Evolutionary conservation across 2,888 invertebrate genomes (phyloP).

Genomic region (Xylota sylvarum): DNA sequence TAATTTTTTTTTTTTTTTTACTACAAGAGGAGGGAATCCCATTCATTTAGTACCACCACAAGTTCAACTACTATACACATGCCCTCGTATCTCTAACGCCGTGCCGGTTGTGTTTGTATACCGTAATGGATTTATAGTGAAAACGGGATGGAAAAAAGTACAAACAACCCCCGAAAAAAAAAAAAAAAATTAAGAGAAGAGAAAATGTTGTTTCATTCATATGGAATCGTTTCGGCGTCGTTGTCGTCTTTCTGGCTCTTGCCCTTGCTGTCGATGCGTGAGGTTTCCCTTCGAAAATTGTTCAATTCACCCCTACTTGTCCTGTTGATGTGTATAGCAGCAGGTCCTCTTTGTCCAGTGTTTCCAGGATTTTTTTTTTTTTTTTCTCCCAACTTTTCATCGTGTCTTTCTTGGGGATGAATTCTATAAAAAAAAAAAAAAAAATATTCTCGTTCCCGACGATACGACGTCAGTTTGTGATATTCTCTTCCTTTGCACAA

Average conservation of each 20-base stretch:
- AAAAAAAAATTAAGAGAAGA: neutral
- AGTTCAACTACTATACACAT: conserved; percentile 35
- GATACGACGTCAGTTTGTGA: conserved; percentile 13
- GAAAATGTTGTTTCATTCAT: conserved; percentile 49
- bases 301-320: conserved; percentile 58
- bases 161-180: conserved; percentile 62
- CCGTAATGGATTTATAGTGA: conserved; percentile 69
- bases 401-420: conserved; percentile 36
- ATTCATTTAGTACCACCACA: conserved; percentile 62
- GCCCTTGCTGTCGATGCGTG: conserved; percentile 65
- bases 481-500: conserved; percentile 42
- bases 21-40: conserved; percentile 54
- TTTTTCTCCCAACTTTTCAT: conserved; percentile 24
- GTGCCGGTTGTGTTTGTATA: conserved; percentile 56
- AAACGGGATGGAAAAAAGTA: conserved; percentile 18
- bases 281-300: conserved; percentile 53
- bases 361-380: conserved; percentile 19
- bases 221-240: conserved; percentile 36
- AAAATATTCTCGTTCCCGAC: conserved; percentile 9
- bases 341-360: conserved; percentile 58
- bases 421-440: conserved; percentile 24
- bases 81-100: conserved; percentile 31
- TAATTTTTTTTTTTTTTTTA: conserved; percentile 7
- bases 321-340: conserved; percentile 31
- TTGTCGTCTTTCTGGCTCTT: conserved; percentile 51